Conservation (phyloP, 1,140 invertebrate genomes). For the Argopecten irradians region DNA sequence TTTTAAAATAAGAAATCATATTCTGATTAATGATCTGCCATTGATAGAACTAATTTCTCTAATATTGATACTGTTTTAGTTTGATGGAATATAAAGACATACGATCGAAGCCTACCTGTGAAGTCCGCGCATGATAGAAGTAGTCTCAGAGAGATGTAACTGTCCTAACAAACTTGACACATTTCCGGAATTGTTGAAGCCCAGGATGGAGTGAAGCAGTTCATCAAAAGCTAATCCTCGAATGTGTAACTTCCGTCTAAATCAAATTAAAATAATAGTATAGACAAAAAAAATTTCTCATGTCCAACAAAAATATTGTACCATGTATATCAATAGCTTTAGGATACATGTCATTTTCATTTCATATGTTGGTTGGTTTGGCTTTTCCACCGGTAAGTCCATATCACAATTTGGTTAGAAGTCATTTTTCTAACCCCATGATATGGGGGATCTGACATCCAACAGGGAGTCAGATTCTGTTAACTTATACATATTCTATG, state of each 20-base stretch:
- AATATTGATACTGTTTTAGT: not conserved
- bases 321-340: not conserved
- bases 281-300: not conserved
- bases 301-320: not conserved
- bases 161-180: constrained; percentile 86
- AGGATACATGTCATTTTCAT: constrained; percentile 20
- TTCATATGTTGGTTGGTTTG: not conserved
- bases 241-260: constrained; percentile 66
- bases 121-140: constrained; percentile 62
- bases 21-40: not conserved
- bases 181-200: constrained; percentile 94
- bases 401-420: not conserved
- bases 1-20: constrained; percentile 75
- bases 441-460: no score
- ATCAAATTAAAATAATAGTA: constrained; percentile 34
- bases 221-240: constrained; percentile 86
- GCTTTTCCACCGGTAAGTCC: not conserved
- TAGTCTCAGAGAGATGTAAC: constrained; percentile 81
- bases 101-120: constrained; percentile 50
- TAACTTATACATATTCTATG: no score
- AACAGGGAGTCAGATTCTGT: no score
- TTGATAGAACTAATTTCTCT: not conserved
- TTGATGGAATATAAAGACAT: not conserved
- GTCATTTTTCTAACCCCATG: no score
- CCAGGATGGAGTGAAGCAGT: constrained; percentile 88